Conservation (phyloP, 2,888 invertebrate species). For the Hirudinaria manillensis region DNA sequence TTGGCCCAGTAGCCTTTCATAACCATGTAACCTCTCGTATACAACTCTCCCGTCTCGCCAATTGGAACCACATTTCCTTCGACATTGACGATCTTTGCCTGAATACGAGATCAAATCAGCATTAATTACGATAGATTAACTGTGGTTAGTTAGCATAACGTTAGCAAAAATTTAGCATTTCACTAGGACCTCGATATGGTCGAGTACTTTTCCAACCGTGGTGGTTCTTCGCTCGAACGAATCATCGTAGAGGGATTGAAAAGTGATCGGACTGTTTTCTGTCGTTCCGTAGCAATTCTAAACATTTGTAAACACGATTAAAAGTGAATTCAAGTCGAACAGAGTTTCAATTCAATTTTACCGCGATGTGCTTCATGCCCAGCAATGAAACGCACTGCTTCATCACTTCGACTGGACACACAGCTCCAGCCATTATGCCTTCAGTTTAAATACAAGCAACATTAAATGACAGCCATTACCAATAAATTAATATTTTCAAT, state of each 20-base stretch:
- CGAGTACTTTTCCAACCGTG: conserved; percentile 59
- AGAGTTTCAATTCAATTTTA: conserved; percentile 39
- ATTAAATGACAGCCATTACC: background rate
- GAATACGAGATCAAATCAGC: conserved; percentile 41
- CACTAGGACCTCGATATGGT: conserved; percentile 58
- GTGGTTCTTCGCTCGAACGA: conserved; percentile 55
- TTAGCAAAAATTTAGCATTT: background rate
- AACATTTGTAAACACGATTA: background rate
- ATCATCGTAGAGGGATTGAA: conserved; percentile 57
- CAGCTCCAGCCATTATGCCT: conserved; percentile 69
- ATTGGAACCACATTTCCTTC: conserved; percentile 65
- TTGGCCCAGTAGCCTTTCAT: conserved; percentile 80
- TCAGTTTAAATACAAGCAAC: conserved; percentile 40
- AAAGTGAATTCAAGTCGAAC: background rate
- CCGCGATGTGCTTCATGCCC: conserved; percentile 55
- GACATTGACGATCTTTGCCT: conserved; percentile 61
- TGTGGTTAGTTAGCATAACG: background rate
- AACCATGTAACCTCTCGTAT: conserved; percentile 67
- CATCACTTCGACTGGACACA: conserved; percentile 61
- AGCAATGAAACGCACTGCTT: conserved; percentile 54
- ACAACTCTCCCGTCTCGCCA: conserved; percentile 70
- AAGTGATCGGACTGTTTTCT: conserved; percentile 61
- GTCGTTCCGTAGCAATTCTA: conserved; percentile 62
- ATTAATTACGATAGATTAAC: background rate
- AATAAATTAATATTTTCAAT: conserved; percentile 5